These are phyloP conservation scores for Hydroisotoma schaefferi DNA, from an alignment of 2,888 invertebrate genomes.

Conservation along the genomic window DNA sequence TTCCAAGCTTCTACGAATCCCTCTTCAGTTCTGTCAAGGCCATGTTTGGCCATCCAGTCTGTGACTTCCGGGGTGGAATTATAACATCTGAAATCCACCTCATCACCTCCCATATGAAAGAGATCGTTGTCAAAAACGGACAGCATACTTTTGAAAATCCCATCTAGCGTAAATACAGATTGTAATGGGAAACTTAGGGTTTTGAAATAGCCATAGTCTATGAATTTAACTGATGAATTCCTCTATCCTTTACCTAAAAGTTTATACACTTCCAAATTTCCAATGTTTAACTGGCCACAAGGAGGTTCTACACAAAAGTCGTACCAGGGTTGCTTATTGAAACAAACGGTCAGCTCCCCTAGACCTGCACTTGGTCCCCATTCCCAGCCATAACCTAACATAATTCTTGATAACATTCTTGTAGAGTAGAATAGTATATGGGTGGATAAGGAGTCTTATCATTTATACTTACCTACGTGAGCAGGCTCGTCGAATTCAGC, in stretches of 20 bases:
- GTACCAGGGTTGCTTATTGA: constrained; percentile 72
- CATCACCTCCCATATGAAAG: constrained; percentile 86
- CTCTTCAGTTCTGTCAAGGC: constrained; percentile 48
- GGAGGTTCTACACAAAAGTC: constrained; percentile 73
- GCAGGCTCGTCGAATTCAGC: constrained; percentile 52
- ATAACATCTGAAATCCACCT: constrained; percentile 75
- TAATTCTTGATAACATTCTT: neutral
- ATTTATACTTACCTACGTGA: constrained; percentile 47
- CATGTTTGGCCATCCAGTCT: constrained; percentile 53
- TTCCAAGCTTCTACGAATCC: constrained; percentile 53
- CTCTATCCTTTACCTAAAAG: constrained; percentile 52
- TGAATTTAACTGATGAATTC: too few species aligned
- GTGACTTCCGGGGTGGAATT: constrained; percentile 64
- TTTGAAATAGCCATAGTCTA: too few species aligned
- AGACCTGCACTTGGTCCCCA: constrained; percentile 68
- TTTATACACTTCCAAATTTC: constrained; percentile 65
- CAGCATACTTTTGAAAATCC: constrained; percentile 69
- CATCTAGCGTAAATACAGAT: too few species aligned
- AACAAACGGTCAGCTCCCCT: constrained; percentile 73
- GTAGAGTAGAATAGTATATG: too few species aligned
- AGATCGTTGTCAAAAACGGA: constrained; percentile 67
- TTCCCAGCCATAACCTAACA: constrained; percentile 53
- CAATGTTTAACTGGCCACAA: constrained; percentile 77
- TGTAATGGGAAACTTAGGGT: too few species aligned
- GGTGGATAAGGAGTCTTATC: too few species aligned